Evolutionary conservation across 2,888 invertebrate genomes (phyloP).

Genomic region (Terebella lapidaria): DNA sequence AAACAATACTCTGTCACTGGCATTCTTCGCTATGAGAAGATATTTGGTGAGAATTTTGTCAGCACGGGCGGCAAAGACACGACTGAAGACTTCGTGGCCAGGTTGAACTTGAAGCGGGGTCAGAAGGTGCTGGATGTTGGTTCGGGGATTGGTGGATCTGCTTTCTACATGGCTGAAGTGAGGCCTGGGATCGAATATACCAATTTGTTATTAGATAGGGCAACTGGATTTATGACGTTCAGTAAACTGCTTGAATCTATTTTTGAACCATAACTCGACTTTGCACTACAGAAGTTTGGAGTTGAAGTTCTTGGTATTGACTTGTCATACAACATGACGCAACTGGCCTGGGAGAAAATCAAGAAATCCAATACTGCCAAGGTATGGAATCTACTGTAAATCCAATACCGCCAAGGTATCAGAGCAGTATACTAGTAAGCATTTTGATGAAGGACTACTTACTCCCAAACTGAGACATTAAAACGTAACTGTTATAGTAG

Average conservation of each 20-base stretch:
- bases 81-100: conserved; percentile 56
- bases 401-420: no score
- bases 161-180: conserved; percentile 57
- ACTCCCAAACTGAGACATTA: no score
- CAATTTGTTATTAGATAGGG: background rate
- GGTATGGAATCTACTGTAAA: no score
- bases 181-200: background rate
- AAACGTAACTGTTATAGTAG: background rate
- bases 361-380: background rate
- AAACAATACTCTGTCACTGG: conserved; percentile 58
- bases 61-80: conserved; percentile 58
- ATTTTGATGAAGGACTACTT: no score
- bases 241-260: no score
- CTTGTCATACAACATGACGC: conserved; percentile 59
- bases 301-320: conserved; percentile 58
- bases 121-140: conserved; percentile 60
- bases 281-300: conserved; percentile 54
- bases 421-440: no score
- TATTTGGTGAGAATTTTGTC: conserved; percentile 59
- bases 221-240: no score
- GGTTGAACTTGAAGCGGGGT: conserved; percentile 53
- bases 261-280: no score
- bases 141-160: conserved; percentile 59
- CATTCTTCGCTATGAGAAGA: conserved; percentile 59
- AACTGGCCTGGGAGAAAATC: conserved; percentile 56